Evolutionary conservation across 2,888 invertebrate species (phyloP).

Genomic region (Papilio demoleus): DNA sequence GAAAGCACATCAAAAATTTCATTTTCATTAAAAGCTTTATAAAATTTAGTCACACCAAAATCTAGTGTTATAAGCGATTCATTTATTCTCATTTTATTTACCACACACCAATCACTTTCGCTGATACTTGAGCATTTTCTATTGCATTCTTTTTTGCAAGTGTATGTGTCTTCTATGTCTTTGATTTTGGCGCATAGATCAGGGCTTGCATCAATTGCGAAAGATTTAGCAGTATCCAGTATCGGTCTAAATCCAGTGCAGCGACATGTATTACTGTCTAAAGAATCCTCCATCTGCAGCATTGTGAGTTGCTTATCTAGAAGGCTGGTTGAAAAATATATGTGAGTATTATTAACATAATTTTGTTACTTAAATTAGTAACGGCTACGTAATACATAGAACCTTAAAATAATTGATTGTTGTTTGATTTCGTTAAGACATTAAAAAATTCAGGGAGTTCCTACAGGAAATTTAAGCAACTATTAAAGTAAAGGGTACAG

Average conservation of each 20-base stretch:
- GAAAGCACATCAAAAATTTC: slow-evolving; percentile 77
- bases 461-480: no score
- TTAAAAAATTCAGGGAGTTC: no score
- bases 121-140: slow-evolving; percentile 60
- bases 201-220: slow-evolving; percentile 85
- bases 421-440: no score
- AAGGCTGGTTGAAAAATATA: slow-evolving; percentile 61
- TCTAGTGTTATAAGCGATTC: slow-evolving; percentile 70
- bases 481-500: no score
- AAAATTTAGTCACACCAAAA: slow-evolving; percentile 74
- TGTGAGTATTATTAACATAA: not conserved
- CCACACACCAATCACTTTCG: slow-evolving; percentile 62
- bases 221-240: slow-evolving; percentile 89
- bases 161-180: slow-evolving; percentile 74
- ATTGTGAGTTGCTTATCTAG: slow-evolving; percentile 82
- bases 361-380: no score
- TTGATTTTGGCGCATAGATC: slow-evolving; percentile 72
- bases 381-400: no score
- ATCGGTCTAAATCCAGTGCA: slow-evolving; percentile 92
- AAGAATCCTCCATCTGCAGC: slow-evolving; percentile 88
- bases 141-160: slow-evolving; percentile 58
- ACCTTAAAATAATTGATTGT: no score
- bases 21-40: slow-evolving; percentile 73
- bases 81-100: slow-evolving; percentile 49
- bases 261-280: slow-evolving; percentile 90